Percentiles rank a stretch among this genome's conserved stretches.
These are phyloP conservation scores for Chaetura pelagica DNA, from an alignment of 2,113 vertebrate genomes.

Conservation along the genomic window DNA sequence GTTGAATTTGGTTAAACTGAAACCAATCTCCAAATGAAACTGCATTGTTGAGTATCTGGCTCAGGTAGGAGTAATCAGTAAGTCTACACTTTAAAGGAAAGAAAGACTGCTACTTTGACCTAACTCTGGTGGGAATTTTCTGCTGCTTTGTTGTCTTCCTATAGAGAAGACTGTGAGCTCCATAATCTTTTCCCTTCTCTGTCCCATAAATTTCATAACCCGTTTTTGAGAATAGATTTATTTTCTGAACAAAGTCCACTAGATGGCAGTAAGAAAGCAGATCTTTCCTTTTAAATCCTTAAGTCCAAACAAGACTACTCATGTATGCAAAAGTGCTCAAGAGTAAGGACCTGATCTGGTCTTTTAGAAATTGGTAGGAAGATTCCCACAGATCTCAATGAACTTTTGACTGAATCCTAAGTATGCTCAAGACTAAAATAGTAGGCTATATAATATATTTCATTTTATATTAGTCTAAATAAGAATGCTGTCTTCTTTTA, in stretches of 20 bases:
- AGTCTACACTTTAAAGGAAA: neutral
- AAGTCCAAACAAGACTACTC: neutral
- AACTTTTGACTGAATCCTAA: neutral
- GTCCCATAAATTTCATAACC: neutral
- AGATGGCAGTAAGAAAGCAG: constrained; percentile 53
- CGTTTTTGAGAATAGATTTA: neutral
- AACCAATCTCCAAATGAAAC: neutral
- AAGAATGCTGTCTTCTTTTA: neutral
- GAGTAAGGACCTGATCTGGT: neutral
- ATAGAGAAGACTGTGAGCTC: neutral
- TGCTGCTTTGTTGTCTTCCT: neutral
- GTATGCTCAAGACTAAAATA: neutral
- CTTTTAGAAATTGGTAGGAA: neutral
- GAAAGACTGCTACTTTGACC: neutral
- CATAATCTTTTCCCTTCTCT: neutral
- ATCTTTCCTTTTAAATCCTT: neutral
- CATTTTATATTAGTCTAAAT: neutral
- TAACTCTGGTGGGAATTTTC: neutral
- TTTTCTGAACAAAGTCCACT: neutral
- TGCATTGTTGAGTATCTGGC: neutral
- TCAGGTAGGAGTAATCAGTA: neutral
- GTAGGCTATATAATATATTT: neutral
- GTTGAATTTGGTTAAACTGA: neutral
- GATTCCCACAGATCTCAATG: neutral
- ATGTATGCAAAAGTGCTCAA: neutral